Evolutionary conservation across 2,888 invertebrate genomes (phyloP), one percentile per base, ranked within the genome.

Genomic region (Apamea crenata): DNA sequence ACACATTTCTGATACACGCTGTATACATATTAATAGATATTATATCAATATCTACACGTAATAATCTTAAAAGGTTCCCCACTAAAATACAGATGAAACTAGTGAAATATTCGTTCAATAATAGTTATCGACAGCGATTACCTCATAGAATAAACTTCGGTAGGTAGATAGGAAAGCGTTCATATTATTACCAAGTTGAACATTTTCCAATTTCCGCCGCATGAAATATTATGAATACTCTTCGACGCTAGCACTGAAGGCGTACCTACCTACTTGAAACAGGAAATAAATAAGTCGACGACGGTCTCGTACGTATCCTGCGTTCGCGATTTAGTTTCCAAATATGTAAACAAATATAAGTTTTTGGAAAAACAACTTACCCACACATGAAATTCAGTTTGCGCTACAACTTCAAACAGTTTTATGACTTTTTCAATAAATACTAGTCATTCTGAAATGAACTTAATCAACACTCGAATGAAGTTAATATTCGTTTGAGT

Each of bases 171-270:
- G 70, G 74, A 85, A 88, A 84, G 70, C 77, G 73, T 83, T 77
- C 66, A 76, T 77, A 81, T 68, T 84, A 82, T 80, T 78, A 81
- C 75, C 53, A 82, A 84, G 81, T 84, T 83, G 82, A 85, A 84
- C 85, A 87, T 87, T 87, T 89, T 88, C 82, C 90, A 89, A 89
- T 89, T 87, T 89, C 87, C 89, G 81, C 77, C 74, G 77, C 61
- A 70, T 87, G 86, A 83, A 89, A 83, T 88, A 89, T 84, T 89
- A 84, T 89, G 83, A 83, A 86, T 85, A 87, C 72, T 77, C 78
- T 73, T 78, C 77, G 84, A 44, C 71, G 70, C 79, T 56, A 82
- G 81, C 74, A 78, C 79, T 86, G 82, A 86, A 82, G 74, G 81
- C 86, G 65, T 63, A 81, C 18, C 70, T 71, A 47, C 47, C 12